A percentile compares a stretch with the other conserved stretches of the same genome.
Conservation (phyloP, 2,797 vertebrate genomes). For the Leontocebus nigricollis region DNA sequence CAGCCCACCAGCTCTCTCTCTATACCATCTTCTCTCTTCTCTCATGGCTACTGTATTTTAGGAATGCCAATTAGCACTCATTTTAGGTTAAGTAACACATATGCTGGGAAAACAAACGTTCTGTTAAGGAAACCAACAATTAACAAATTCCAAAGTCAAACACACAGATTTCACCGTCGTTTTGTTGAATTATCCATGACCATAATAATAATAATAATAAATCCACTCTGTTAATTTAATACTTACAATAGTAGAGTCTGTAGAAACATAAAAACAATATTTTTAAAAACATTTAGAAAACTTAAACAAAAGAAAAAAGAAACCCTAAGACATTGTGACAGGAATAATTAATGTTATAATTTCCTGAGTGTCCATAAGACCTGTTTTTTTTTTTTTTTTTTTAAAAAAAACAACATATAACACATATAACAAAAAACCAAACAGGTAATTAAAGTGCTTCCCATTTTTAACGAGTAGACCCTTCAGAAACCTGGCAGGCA, state of each 20-base stretch:
- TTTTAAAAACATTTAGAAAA: conserved; percentile 26
- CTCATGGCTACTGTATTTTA: background rate
- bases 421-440: conserved; percentile 73
- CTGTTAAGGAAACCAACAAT: conserved; percentile 55
- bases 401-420: conserved; percentile 7
- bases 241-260: background rate
- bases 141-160: conserved; percentile 43
- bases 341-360: conserved; percentile 79
- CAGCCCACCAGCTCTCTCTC: background rate
- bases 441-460: conserved; percentile 77
- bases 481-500: conserved; percentile 50
- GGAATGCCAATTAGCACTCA: conserved; percentile 49
- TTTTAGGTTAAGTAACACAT: conserved; percentile 22
- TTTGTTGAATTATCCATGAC: conserved; percentile 11
- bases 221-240: conserved; percentile 42
- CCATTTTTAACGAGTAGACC: conserved; percentile 62
- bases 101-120: conserved; percentile 49
- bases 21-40: background rate
- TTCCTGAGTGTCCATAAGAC: conserved; percentile 71
- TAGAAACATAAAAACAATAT: conserved; percentile 48
- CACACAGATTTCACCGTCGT: background rate
- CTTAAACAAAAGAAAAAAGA: conserved; percentile 23
- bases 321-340: conserved; percentile 67
- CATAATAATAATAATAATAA: background rate
- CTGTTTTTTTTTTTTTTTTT: background rate